A percentile compares a stretch with the other conserved stretches of the same genome.
Evolutionary conservation across 2,797 vertebrate genomes (phyloP).

Genomic region (Pelochelys cantorii): DNA sequence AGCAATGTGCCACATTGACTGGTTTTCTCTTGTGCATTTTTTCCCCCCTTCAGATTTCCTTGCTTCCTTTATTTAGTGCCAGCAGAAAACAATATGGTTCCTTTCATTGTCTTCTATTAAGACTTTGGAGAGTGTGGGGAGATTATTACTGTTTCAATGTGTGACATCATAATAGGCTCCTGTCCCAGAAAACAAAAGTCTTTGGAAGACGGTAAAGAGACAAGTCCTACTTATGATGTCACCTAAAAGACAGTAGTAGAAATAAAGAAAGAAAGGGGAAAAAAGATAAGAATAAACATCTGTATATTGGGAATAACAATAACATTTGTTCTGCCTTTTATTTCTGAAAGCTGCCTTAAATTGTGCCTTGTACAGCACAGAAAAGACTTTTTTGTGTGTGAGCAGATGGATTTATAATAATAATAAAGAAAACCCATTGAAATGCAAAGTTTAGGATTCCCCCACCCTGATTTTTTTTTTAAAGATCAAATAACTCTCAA

Average conservation of each 20-base stretch:
- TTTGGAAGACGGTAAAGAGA: conserved; percentile 69
- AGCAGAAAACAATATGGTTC: conserved; percentile 54
- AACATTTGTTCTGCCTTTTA: conserved; percentile 66
- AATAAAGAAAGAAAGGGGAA: conserved; percentile 56
- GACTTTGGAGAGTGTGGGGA: conserved; percentile 60
- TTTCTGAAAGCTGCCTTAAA: conserved; percentile 65
- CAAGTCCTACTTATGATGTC: conserved; percentile 83
- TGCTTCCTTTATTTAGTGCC: conserved; percentile 73
- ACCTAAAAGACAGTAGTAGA: conserved; percentile 76
- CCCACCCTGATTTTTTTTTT: not conserved
- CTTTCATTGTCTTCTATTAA: conserved; percentile 72
- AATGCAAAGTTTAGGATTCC: conserved; percentile 71
- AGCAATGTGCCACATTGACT: conserved; percentile 50
- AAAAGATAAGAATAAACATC: conserved; percentile 74
- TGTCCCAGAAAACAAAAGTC: conserved; percentile 83
- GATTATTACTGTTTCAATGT: conserved; percentile 72
- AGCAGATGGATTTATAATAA: conserved; percentile 74
- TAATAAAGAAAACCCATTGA: conserved; percentile 64
- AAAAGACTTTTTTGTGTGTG: conserved; percentile 33
- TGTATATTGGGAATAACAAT: conserved; percentile 77
- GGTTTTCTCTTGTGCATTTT: conserved; percentile 24
- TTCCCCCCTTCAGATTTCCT: conserved; percentile 56
- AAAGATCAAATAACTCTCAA: conserved; percentile 46
- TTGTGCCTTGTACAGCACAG: conserved; percentile 63
- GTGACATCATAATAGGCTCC: conserved; percentile 84